Base-by-base conservation (phyloP, 2,113 vertebrate species). In the Pachypanchax playfairii region DNA sequence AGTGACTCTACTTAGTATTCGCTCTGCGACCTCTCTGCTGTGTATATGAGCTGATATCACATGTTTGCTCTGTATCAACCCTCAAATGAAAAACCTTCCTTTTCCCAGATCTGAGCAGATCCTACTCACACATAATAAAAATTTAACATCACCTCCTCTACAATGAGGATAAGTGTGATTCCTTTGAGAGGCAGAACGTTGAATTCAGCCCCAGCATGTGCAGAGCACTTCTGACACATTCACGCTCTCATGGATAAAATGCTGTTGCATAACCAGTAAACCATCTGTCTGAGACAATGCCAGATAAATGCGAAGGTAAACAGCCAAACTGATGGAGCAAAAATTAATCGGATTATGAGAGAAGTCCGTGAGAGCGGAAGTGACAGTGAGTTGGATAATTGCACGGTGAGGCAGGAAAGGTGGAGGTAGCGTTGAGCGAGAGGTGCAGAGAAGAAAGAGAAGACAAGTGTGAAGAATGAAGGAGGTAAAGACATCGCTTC, bases 81-180 rank as follows among this genome's bases (percentile, higher is more conserved):
- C 44, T 56, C 56, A 68, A 72, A 83, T 36, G 71, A 69, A 82
- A 81, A 65, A 43, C 50, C 65, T 62, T n/a, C n/a, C 29, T 48
- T 54, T 5, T 75, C 22, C 4, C 29, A 62, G 70, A 56, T 69
- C 59, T 17, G 60, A 70, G 42, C 58, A 50, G 61, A 71, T 75
- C 49, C 81, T 80, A 84, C 57, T 63, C 3, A 63, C 67, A 73
- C 67, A 73, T 80, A 75, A 79, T 85, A 77, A 82, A 79, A 71
- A 6, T 55, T 69, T 77, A 22, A 70, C 81, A 79, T 71, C 0
- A 2, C 61, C 61, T 65, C 44, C 46, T 55, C 58, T 42, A 56
- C 71, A 79, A 77, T 79, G 61, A 78, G 73, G 78, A 82, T 72
- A 68, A 75, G 61, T 29, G 39, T 6, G 64, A 75, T 53, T 80